Evolutionary conservation across 2,888 invertebrate species (phyloP).

Genomic region (Embidobia sp.): DNA sequence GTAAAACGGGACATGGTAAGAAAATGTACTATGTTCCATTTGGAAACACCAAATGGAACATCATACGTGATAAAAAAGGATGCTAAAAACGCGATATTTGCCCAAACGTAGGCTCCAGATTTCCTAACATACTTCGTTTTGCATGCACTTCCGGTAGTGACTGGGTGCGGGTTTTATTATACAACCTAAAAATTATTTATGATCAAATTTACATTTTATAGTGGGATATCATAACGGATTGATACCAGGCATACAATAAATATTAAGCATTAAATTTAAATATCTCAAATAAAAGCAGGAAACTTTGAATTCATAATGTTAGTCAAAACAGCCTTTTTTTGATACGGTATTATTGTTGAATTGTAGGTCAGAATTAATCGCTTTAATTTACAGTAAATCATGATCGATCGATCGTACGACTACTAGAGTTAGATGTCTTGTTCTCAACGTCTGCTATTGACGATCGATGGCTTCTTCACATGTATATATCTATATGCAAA

Average conservation of each 20-base stretch:
- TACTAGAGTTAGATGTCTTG: conserved; percentile 49
- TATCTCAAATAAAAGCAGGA: not conserved
- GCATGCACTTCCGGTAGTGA: too few relatives aligned
- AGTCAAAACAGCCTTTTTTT: not conserved
- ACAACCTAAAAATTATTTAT: conserved; percentile 17
- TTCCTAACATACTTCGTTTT: too few relatives aligned
- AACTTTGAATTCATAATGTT: not conserved
- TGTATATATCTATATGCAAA: conserved; percentile 7
- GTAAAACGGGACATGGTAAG: too few relatives aligned
- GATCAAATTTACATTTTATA: conserved; percentile 37
- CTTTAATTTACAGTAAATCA: conserved; percentile 13
- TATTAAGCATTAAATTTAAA: not conserved
- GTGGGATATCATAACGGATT: conserved; percentile 4
- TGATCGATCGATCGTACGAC: conserved; percentile 37
- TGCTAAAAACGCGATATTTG: too few relatives aligned
- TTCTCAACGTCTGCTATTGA: conserved; percentile 67
- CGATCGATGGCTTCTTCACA: conserved; percentile 68
- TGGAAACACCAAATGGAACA: too few relatives aligned
- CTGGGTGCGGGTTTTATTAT: conserved; percentile 17
- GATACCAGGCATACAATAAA: conserved; percentile 7
- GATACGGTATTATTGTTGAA: conserved; percentile 3
- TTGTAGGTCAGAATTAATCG: conserved; percentile 15
- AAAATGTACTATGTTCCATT: too few relatives aligned
- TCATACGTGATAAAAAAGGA: too few relatives aligned
- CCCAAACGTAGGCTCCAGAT: too few relatives aligned